phyloP scores from a whole-genome alignment of 2,797 vertebrate species.

The Chloroceryle amazona region DNA sequence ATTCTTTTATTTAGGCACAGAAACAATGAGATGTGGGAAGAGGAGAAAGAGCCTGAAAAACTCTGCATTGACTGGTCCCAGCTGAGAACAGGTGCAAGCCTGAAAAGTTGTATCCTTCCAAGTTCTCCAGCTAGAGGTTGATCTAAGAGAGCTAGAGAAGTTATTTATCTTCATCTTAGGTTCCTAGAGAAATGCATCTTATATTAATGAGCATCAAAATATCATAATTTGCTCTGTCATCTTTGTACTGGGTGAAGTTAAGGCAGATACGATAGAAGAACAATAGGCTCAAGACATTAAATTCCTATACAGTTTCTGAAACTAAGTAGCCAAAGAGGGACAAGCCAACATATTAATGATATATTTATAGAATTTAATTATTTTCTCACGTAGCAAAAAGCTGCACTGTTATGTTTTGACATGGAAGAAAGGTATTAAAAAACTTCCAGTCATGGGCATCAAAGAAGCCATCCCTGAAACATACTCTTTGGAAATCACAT shows the following conservation, averaged over 20 bases:
- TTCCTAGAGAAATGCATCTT: neutral
- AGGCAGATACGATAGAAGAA: neutral
- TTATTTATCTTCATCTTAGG: neutral
- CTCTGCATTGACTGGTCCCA: neutral
- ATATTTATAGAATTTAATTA: neutral
- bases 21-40: conserved; percentile 45
- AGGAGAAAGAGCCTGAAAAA: conserved; percentile 23
- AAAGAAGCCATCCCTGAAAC: neutral
- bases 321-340: neutral
- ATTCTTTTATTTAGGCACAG: conserved; percentile 14
- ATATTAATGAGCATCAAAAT: too few species aligned
- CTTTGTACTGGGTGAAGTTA: neutral
- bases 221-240: neutral
- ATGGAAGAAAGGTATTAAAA: neutral
- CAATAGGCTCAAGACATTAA: neutral
- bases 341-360: neutral
- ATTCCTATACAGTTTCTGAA: neutral
- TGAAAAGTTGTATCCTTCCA: neutral
- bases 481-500: neutral
- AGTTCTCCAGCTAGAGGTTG: neutral
- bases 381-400: neutral
- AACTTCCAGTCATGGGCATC: neutral
- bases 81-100: neutral
- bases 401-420: neutral
- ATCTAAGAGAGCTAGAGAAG: neutral